Conservation (phyloP, 2,797 vertebrate genomes). For the Leptoclinus maculatus region DNA sequence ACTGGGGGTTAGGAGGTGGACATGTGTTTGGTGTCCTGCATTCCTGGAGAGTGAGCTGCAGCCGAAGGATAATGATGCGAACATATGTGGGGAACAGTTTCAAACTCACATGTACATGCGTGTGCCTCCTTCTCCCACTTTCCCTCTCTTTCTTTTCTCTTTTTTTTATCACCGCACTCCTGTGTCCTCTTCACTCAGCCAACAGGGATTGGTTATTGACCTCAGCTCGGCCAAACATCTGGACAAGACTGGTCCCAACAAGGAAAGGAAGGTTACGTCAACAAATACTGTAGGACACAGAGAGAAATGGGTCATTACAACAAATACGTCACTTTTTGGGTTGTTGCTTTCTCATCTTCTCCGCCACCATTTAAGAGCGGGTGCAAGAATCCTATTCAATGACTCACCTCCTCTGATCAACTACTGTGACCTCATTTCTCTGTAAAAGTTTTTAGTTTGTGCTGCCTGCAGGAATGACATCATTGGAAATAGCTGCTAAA, state of each 20-base stretch:
- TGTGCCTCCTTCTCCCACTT: slow-evolving; percentile 23
- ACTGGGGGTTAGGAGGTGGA: slow-evolving; percentile 53
- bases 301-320: neutral
- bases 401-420: slow-evolving; percentile 39
- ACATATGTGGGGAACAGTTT: slow-evolving; percentile 61
- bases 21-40: slow-evolving; percentile 65
- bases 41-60: slow-evolving; percentile 72
- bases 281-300: slow-evolving; percentile 5
- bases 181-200: slow-evolving; percentile 16
- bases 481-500: slow-evolving; percentile 55
- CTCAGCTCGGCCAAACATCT: slow-evolving; percentile 50
- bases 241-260: slow-evolving; percentile 20
- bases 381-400: slow-evolving; percentile 31
- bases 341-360: slow-evolving; percentile 14
- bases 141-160: neutral
- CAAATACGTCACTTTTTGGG: slow-evolving; percentile 34
- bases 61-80: slow-evolving; percentile 57
- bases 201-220: slow-evolving; percentile 11
- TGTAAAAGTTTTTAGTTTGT: slow-evolving; percentile 16
- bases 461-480: slow-evolving; percentile 34
- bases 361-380: slow-evolving; percentile 14
- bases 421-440: slow-evolving; percentile 31
- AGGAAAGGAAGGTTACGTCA: slow-evolving; percentile 9
- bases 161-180: neutral
- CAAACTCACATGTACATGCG: slow-evolving; percentile 42